Percentiles rank a stretch among this genome's conserved stretches.
phyloP scores from a whole-genome alignment of 2,113 vertebrate genomes.

The Amphiprion percula region DNA sequence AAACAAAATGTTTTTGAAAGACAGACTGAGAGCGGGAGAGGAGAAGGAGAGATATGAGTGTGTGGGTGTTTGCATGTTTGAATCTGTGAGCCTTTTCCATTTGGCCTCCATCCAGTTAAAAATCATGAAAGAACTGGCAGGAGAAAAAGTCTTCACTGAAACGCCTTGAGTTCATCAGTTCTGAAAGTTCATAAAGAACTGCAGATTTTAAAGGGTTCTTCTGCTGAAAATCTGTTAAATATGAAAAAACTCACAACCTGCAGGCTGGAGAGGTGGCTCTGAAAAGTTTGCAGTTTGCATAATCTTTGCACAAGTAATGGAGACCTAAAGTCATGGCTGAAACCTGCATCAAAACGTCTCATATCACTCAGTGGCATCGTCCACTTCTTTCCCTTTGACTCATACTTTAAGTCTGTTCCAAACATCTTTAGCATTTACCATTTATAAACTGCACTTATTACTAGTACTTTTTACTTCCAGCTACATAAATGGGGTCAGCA shows the following conservation, averaged over 20 bases:
- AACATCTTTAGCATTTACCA: background rate
- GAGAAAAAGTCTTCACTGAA: background rate
- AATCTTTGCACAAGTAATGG: background rate
- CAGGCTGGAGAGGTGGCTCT: background rate
- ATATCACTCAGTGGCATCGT: background rate
- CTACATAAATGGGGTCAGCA: too few relatives aligned
- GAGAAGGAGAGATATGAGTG: background rate
- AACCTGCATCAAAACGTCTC: background rate
- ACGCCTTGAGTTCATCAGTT: background rate
- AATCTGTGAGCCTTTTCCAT: conserved; percentile 15
- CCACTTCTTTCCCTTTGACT: background rate
- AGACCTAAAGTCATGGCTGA: background rate
- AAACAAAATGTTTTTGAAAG: conserved; percentile 17
- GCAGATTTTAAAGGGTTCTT: background rate
- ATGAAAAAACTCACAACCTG: background rate
- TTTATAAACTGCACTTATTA: background rate
- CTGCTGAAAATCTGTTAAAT: background rate
- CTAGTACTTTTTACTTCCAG: too few relatives aligned
- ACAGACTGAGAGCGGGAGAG: background rate
- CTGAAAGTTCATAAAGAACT: conserved; percentile 9
- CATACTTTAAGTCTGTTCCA: background rate
- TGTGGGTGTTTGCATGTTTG: conserved; percentile 13
- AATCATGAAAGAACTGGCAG: conserved; percentile 5
- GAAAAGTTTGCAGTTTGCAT: background rate
- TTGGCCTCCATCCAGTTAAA: conserved; percentile 18